A percentile compares a stretch with the other conserved stretches of the same genome.
Evolutionary conservation across 2,888 invertebrate species (phyloP).

Genomic region (Megalurothrips usitatus): DNA sequence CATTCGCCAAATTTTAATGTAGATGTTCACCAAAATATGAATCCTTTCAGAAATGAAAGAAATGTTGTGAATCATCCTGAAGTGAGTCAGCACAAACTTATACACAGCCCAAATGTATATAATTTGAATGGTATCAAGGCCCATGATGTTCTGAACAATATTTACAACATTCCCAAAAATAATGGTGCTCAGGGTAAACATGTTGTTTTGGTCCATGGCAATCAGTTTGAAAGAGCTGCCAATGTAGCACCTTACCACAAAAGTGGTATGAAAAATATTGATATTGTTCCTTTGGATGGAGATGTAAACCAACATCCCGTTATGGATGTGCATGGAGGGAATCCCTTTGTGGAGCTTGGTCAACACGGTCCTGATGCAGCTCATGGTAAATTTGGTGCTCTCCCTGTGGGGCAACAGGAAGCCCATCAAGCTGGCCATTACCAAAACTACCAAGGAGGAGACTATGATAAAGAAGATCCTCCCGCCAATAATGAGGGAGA

Average conservation of each 20-base stretch:
- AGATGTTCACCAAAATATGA: background rate
- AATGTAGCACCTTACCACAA: background rate
- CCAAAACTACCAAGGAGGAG: slow-evolving; percentile 35
- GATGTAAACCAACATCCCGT: background rate
- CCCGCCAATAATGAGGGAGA: slow-evolving; percentile 40
- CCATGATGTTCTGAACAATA: background rate
- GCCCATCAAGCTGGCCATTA: slow-evolving; percentile 4
- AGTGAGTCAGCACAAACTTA: background rate
- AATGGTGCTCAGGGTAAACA: background rate
- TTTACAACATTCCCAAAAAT: background rate
- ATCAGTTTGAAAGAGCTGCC: background rate
- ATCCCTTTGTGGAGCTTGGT: background rate
- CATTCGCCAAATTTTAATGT: background rate
- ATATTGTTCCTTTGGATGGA: slow-evolving; percentile 4
- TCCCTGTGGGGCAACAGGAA: background rate
- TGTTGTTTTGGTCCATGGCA: background rate
- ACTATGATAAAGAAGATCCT: slow-evolving; percentile 37
- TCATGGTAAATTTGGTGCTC: background rate
- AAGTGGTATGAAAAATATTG: background rate
- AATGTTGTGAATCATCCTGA: background rate
- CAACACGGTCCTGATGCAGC: background rate
- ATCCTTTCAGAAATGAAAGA: background rate
- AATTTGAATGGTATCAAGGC: background rate
- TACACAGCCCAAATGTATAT: background rate
- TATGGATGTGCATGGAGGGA: background rate